Evolutionary conservation across 1,140 invertebrate species (phyloP), one percentile per base, ranked within the genome.

Genomic region (Brachionus plicatilis): DNA sequence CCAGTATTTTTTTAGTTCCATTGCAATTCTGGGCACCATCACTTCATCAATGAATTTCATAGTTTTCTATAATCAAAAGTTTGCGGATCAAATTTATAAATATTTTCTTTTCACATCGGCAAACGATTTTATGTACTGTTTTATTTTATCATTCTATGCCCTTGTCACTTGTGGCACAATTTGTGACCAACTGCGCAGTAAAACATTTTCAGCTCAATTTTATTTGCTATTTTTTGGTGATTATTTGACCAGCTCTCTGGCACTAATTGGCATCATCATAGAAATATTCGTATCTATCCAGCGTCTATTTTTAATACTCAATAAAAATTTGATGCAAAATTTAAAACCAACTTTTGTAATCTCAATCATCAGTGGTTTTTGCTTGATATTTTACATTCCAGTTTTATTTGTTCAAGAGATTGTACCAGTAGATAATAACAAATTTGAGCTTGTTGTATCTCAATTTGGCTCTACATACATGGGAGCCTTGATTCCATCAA

Each of bases 1-100:
- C 29, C 65, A 68, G n/a, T 68, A 68, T 68, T 29, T 68, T 29
- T 68, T 68, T 33, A 68, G 65, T 68, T 68, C 65, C 7, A 68
- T 68, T 29, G 65, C 65, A 29, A 29, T 68, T 29, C 14, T 68
- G 14, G 65, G 65, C 27, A 29, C 65, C 12, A 29, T 68, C 9
- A 68, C 65, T 29, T 68, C 65, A 29, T 11, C 14, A 29, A 14
- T 68, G 12, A 68, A 68, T 33, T 29, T 68, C 8, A 29, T 14
- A 11, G 27, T 68, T 68, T 68, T 68, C 14, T 29, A 29, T 29
- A 68, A 68, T 33, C 14, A 24, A 68, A 68, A 68, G 14, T 33
- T 68, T 33, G 14, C 14, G 27, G 65, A 68, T 68, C 65, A 24
- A 24, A 68, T 68, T 33, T 68, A 68, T 68, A 68, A 24, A 68